phyloP scores from a whole-genome alignment of 2,888 invertebrate genomes.

The Drosophila mimetica region DNA sequence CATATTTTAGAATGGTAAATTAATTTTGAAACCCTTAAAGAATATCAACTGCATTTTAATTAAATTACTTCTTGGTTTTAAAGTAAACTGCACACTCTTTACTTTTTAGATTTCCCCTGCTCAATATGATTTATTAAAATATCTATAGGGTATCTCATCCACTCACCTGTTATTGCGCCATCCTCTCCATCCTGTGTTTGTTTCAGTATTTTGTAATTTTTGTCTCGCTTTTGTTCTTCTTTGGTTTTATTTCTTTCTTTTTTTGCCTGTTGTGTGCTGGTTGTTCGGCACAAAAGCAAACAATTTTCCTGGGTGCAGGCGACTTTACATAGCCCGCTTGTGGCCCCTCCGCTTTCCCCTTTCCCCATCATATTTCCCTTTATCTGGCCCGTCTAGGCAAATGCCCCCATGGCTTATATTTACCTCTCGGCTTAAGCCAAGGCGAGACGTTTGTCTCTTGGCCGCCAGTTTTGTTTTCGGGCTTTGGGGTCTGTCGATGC shows the following conservation, averaged over 20 bases:
- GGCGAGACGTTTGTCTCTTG: slow-evolving; percentile 50
- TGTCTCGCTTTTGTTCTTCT: slow-evolving; percentile 44
- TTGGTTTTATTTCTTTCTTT: slow-evolving; percentile 8
- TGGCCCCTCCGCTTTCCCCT: slow-evolving; percentile 6
- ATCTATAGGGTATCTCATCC: slow-evolving; percentile 22
- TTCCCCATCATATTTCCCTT: slow-evolving; percentile 25
- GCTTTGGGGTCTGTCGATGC: slow-evolving; percentile 25
- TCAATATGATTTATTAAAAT: background rate
- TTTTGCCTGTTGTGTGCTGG: slow-evolving; percentile 24
- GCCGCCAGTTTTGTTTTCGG: slow-evolving; percentile 32
- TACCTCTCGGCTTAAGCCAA: slow-evolving; percentile 49
- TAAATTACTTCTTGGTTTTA: too few relatives aligned
- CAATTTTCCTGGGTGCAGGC: slow-evolving; percentile 48
- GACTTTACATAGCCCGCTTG: slow-evolving; percentile 41
- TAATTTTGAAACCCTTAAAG: too few relatives aligned
- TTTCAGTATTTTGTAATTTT: slow-evolving; percentile 45
- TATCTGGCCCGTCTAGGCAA: slow-evolving; percentile 37
- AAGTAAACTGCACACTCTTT: background rate
- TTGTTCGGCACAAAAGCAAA: slow-evolving; percentile 45
- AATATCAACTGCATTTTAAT: too few relatives aligned
- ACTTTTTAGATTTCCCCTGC: background rate
- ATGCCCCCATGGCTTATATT: slow-evolving; percentile 50
- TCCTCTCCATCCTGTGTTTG: slow-evolving; percentile 22
- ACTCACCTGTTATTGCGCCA: slow-evolving; percentile 26
- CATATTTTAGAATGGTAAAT: too few relatives aligned